Conservation (phyloP, 1,140 invertebrate genomes). For the Drosophila sechellia region DNA sequence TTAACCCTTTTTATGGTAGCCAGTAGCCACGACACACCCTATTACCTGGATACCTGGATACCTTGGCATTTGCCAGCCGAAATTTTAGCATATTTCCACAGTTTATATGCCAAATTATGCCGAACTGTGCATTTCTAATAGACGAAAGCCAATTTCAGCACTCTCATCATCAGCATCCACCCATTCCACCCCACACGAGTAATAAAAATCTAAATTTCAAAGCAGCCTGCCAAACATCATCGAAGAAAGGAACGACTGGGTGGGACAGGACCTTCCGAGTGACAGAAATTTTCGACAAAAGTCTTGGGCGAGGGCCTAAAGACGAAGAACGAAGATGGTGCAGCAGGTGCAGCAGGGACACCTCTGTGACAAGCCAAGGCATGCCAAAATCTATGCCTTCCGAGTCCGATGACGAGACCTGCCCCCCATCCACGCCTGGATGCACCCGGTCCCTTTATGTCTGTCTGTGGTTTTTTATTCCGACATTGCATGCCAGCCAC, state of each 20-base stretch:
- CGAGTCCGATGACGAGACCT: slow-evolving; percentile 37
- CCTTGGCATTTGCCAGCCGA: slow-evolving; percentile 35
- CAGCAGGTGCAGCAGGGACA: slow-evolving; percentile 21
- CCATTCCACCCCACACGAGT: slow-evolving; percentile 18
- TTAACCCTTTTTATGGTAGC: slow-evolving; percentile 69
- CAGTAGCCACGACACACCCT: neutral
- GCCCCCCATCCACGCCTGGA: neutral
- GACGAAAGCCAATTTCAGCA: slow-evolving; percentile 73
- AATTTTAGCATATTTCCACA: slow-evolving; percentile 74
- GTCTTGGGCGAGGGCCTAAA: slow-evolving; percentile 54
- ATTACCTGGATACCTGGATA: slow-evolving; percentile 48
- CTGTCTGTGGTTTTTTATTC: slow-evolving; percentile 48
- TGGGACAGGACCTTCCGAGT: slow-evolving; percentile 54
- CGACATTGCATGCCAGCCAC: slow-evolving; percentile 47
- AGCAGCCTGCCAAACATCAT: slow-evolving; percentile 59
- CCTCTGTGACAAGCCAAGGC: slow-evolving; percentile 50
- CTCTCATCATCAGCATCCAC: slow-evolving; percentile 43
- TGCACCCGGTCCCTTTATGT: slow-evolving; percentile 11
- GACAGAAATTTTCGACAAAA: slow-evolving; percentile 80
- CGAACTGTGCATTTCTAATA: slow-evolving; percentile 79
- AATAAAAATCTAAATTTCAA: slow-evolving; percentile 83
- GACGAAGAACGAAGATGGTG: slow-evolving; percentile 25
- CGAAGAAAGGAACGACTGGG: slow-evolving; percentile 15
- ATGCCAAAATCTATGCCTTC: slow-evolving; percentile 78
- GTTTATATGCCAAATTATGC: slow-evolving; percentile 77